Evolutionary conservation across 2,797 vertebrate species (phyloP).

Genomic region (Spizella passerina): DNA sequence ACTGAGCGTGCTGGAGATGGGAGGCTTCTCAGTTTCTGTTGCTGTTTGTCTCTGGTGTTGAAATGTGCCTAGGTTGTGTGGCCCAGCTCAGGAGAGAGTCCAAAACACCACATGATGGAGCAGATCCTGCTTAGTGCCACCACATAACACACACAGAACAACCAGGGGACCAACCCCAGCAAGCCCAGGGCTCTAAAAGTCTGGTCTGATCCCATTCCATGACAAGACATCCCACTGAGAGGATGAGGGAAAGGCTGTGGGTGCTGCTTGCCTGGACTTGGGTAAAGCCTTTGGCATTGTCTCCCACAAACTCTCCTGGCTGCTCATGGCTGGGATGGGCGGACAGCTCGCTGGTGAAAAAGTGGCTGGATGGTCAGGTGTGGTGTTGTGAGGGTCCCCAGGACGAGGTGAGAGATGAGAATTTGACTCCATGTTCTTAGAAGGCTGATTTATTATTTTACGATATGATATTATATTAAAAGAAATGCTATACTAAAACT

Average conservation of each 20-base stretch:
- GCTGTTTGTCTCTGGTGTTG: not conserved
- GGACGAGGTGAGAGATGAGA: too few species aligned
- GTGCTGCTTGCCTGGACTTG: not conserved
- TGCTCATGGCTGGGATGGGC: not conserved
- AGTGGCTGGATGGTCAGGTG: rapidly evolving
- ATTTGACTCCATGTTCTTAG: too few species aligned
- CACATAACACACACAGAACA: not conserved
- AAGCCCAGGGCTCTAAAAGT: rapidly evolving
- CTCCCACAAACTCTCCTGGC: not conserved
- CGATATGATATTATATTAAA: too few species aligned
- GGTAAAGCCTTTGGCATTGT: not conserved
- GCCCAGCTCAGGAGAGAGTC: not conserved
- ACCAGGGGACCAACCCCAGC: not conserved
- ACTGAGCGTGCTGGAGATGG: not conserved
- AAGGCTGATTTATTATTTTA: too few species aligned
- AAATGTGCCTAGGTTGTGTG: rapidly evolving
- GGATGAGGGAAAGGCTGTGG: not conserved
- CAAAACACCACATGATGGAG: not conserved
- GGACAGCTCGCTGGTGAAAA: rapidly evolving
- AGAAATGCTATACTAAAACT: too few species aligned
- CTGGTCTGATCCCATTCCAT: not conserved
- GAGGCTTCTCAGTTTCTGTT: not conserved
- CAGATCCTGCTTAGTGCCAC: not conserved
- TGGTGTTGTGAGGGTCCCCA: too few species aligned
- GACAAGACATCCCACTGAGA: not conserved